Evolutionary conservation across 2,797 vertebrate genomes (phyloP).

Genomic region (Menidia menidia): DNA sequence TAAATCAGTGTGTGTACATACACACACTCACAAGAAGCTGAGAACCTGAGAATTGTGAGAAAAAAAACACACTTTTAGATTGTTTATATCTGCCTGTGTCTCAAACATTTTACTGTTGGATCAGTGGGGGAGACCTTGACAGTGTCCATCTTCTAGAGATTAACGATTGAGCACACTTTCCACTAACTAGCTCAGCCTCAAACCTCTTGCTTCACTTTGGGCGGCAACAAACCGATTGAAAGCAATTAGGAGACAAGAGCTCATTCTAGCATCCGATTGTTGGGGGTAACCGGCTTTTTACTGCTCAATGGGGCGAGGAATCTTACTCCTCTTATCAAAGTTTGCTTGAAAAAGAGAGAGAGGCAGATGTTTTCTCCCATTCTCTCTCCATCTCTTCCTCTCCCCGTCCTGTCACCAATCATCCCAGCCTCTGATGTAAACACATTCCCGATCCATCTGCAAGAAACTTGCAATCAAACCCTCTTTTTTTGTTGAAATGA

Average conservation of each 20-base stretch:
- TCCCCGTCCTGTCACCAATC: slow-evolving; percentile 23
- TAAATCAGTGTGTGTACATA: slow-evolving; percentile 16
- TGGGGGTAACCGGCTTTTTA: slow-evolving; percentile 25
- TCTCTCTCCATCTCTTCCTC: slow-evolving; percentile 5
- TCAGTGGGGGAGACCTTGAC: slow-evolving; percentile 38
- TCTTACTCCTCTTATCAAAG: slow-evolving; percentile 32
- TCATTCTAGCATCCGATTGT: slow-evolving; percentile 43
- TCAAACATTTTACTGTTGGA: slow-evolving; percentile 29
- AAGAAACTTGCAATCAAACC: slow-evolving; percentile 55
- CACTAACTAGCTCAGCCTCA: slow-evolving; percentile 28
- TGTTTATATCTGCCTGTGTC: slow-evolving; percentile 19
- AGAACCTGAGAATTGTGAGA: slow-evolving; percentile 20
- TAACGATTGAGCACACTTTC: slow-evolving; percentile 22
- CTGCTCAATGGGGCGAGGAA: slow-evolving; percentile 18
- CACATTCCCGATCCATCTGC: slow-evolving; percentile 48
- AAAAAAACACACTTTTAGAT: not conserved
- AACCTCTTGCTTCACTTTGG: slow-evolving; percentile 33
- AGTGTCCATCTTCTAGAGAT: slow-evolving; percentile 53
- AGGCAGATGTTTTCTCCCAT: slow-evolving; percentile 5
- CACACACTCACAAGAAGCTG: slow-evolving; percentile 30
- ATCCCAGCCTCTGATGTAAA: slow-evolving; percentile 53
- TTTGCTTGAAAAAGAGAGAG: slow-evolving; percentile 23
- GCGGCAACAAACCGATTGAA: slow-evolving; percentile 37
- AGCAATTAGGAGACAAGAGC: slow-evolving; percentile 44
- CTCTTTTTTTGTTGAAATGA: slow-evolving; percentile 24